Evolutionary conservation across 1,140 invertebrate species (phyloP).

Genomic region (Macrobrachium rosenbergii): DNA sequence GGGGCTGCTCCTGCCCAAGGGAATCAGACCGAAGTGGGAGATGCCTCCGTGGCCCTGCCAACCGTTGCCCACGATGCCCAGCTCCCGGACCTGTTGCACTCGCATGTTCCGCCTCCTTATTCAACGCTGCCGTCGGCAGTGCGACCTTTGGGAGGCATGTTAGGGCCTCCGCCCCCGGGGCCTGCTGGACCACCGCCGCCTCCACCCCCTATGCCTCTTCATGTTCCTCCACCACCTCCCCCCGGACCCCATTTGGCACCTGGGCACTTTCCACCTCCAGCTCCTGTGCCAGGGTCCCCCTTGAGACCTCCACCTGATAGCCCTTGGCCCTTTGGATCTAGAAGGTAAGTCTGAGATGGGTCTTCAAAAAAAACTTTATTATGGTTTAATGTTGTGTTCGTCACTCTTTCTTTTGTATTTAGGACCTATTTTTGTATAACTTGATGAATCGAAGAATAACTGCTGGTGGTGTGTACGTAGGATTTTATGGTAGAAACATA

Average conservation of each 20-base stretch:
- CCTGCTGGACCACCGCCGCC: slow-evolving; percentile 44
- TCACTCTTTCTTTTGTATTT: no score
- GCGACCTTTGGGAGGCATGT: slow-evolving; percentile 37
- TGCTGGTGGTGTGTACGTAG: no score
- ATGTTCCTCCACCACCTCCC: slow-evolving; percentile 49
- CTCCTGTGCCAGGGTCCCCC: slow-evolving; percentile 47
- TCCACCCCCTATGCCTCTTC: slow-evolving; percentile 44
- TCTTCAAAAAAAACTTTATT: neutral
- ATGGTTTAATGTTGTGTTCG: neutral
- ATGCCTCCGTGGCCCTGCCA: slow-evolving; percentile 12
- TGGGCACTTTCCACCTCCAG: slow-evolving; percentile 32
- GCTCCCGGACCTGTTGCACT: slow-evolving; percentile 73
- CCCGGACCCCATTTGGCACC: slow-evolving; percentile 25
- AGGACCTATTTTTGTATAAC: neutral
- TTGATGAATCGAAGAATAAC: no score
- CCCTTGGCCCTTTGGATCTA: slow-evolving; percentile 57
- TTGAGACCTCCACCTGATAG: slow-evolving; percentile 43
- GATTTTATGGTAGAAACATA: no score
- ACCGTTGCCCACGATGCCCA: slow-evolving; percentile 64
- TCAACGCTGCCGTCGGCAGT: slow-evolving; percentile 69
- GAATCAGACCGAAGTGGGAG: slow-evolving; percentile 56
- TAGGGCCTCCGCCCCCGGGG: slow-evolving; percentile 55
- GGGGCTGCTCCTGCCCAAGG: slow-evolving; percentile 32
- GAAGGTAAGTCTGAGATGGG: slow-evolving; percentile 33
- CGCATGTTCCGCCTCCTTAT: slow-evolving; percentile 73